Base-by-base conservation (phyloP, 2,113 vertebrate species). In the Solenodon paradoxus region DNA sequence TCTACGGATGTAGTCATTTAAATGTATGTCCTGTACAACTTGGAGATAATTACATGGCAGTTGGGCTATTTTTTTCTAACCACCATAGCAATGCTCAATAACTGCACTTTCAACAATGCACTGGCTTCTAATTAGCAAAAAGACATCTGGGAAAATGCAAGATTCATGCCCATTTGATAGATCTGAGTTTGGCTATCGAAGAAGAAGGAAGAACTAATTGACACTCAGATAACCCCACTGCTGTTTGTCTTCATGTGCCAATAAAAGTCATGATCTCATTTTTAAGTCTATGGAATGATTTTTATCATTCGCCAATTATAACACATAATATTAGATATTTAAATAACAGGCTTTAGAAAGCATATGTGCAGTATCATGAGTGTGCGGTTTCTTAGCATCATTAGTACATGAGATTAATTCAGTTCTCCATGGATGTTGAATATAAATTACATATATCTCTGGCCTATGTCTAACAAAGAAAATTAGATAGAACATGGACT, bases 61-160 rank as follows among this genome's bases (percentile, higher is more conserved):
- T 7, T 85, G 77, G 97, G 28, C 71, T 94, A 51, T 82, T 69
- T 51, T 77, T 95, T 94, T 95, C 1, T 55, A 90, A 97, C 81
- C 17, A 32, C 9, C 94, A n/a, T 40, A 35, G 24, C 88, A 95
- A 85, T 59, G 51, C 63, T 95, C 94, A 72, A 78, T 97, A 96
- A 49, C 24, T 92, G 71, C 19, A 78, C 6, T 96, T 97, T 83
- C 66, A 86, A 64, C 42, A 95, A 5, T 85, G 78, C 68, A 24
- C 49, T 32, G n/a, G 24, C 87, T 96, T 92, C 92, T 96, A 92
- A 96, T 96, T 97, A 97, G 11, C 12, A 68, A 95, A 38, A 61
- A 55, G 96, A 2, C 1, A 40, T 55, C 86, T 92, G 93, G 80
- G 35, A 83, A 92, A 95, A 92, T 91, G 69, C 86, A 95, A 96